Evolutionary conservation across 2,797 vertebrate genomes (phyloP).

Genomic region (Xenopus petersii): DNA sequence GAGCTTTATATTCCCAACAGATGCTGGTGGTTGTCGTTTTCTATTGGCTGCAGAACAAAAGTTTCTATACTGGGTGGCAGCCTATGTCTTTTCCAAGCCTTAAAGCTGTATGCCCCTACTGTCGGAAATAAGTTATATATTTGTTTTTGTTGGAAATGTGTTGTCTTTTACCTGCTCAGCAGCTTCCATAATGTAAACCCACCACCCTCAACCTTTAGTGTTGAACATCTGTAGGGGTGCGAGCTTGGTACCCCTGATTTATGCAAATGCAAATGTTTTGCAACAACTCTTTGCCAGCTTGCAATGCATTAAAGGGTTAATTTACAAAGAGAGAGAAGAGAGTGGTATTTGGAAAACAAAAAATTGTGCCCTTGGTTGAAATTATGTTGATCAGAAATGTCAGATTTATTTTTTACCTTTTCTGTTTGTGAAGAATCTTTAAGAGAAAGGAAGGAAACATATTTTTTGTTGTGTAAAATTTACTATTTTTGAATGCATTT

Average conservation of each 20-base stretch:
- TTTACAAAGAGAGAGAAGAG: constrained; percentile 5
- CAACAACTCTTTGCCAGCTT: constrained; percentile 59
- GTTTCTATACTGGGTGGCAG: too few relatives aligned
- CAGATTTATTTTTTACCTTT: constrained; percentile 68
- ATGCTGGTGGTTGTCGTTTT: too few relatives aligned
- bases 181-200: constrained; percentile 63
- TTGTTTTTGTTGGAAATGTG: constrained; percentile 59
- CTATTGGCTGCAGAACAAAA: too few relatives aligned
- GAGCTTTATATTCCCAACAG: too few relatives aligned
- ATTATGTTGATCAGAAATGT: constrained; percentile 72
- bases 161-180: constrained; percentile 70
- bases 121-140: too few relatives aligned
- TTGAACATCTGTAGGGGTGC: neutral
- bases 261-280: constrained; percentile 69
- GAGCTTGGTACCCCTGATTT: constrained; percentile 50
- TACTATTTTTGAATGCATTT: constrained; percentile 83
- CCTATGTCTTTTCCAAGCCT: too few relatives aligned
- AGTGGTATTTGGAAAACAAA: constrained; percentile 48
- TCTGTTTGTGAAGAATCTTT: constrained; percentile 74
- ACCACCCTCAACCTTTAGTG: neutral
- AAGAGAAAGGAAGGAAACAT: constrained; percentile 79
- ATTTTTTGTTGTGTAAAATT: constrained; percentile 84
- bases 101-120: too few relatives aligned
- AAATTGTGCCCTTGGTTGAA: constrained; percentile 74
- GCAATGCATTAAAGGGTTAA: constrained; percentile 6